These are phyloP conservation scores for Pocillopora verrucosa DNA, from an alignment of 64 coral and sea anemone species.

Conservation along the genomic window DNA sequence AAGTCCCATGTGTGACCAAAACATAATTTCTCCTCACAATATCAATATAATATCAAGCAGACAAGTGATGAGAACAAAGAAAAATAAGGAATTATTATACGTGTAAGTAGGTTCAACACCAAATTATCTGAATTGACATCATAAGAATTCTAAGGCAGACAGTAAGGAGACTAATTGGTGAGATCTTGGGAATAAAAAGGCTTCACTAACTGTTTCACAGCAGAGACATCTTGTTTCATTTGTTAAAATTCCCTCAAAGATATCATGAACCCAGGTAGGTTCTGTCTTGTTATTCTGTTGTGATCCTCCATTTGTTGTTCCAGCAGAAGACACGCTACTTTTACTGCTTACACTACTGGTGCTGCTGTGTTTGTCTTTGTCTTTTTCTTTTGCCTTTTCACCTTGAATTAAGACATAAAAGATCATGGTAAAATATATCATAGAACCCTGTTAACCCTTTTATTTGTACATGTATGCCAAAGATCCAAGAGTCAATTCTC, in stretches of 20 bases:
- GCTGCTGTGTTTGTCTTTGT: conserved; percentile 88
- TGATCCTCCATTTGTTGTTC: conserved; percentile 19
- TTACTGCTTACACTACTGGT: conserved; percentile 91
- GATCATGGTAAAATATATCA: not conserved
- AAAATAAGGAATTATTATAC: too few species aligned
- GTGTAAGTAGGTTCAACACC: too few species aligned
- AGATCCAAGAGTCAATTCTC: too few species aligned
- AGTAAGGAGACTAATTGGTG: not conserved
- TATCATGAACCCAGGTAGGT: conserved; percentile 97
- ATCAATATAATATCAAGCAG: too few species aligned
- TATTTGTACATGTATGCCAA: too few species aligned
- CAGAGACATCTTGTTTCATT: conserved; percentile 99
- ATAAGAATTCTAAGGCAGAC: not conserved
- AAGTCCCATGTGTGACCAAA: too few species aligned
- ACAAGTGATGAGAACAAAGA: too few species aligned
- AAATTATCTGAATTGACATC: not conserved
- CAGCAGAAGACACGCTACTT: conserved; percentile 72
- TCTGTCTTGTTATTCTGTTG: conserved; percentile 44
- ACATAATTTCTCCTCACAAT: too few species aligned
- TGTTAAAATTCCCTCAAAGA: conserved; percentile 97
- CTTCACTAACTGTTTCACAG: conserved; percentile 93
- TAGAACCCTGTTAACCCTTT: too few species aligned
- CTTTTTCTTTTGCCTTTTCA: conserved; percentile 88
- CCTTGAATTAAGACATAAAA: conserved; percentile 36
- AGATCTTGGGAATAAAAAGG: not conserved